Percentiles rank a stretch among this genome's conserved stretches.
Conservation (phyloP, 2,888 invertebrate species). For the Xanthostigma xanthostigma region DNA sequence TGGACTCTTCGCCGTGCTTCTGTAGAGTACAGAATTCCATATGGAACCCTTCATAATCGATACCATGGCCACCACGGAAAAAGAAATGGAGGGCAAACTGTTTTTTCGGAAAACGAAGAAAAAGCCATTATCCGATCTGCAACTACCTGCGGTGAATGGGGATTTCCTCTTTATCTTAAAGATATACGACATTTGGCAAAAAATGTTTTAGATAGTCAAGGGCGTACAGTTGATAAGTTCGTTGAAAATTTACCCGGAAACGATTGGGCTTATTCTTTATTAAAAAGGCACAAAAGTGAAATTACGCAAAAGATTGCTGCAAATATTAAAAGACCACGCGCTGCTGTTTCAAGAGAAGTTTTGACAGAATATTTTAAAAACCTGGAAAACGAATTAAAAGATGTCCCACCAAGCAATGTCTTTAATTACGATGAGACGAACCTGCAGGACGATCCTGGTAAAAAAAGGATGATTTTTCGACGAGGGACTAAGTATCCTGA, state of each 20-base stretch:
- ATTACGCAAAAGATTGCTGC: conserved; percentile 5
- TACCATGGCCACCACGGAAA: conserved; percentile 2
- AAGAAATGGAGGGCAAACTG: conserved; percentile 4
- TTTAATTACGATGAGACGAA: conserved; percentile 10
- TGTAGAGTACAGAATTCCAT: conserved; percentile 8
- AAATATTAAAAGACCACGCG: conserved; percentile 9
- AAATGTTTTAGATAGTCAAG: conserved; percentile 9
- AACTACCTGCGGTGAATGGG: conserved; percentile 1
- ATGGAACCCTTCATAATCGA: conserved; percentile 5
- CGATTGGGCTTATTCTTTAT: conserved; percentile 8
- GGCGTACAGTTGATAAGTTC: conserved; percentile 5
- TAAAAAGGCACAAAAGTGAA: conserved; percentile 5
- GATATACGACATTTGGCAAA: conserved; percentile 5
- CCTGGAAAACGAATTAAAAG: conserved; percentile 10
- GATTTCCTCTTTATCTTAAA: not conserved
- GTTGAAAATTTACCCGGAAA: conserved; percentile 8
- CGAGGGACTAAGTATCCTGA: conserved; percentile 12
- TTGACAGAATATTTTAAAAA: conserved; percentile 12
- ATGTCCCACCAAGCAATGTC: conserved; percentile 6
- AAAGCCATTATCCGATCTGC: not conserved
- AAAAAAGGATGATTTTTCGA: conserved; percentile 10
- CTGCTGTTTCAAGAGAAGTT: conserved; percentile 10
- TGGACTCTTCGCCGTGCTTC: conserved; percentile 8
- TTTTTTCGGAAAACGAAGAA: conserved; percentile 2
- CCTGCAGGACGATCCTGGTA: conserved; percentile 12